Conservation (phyloP, 2,888 invertebrate species). For the Trisateles emortualis region DNA sequence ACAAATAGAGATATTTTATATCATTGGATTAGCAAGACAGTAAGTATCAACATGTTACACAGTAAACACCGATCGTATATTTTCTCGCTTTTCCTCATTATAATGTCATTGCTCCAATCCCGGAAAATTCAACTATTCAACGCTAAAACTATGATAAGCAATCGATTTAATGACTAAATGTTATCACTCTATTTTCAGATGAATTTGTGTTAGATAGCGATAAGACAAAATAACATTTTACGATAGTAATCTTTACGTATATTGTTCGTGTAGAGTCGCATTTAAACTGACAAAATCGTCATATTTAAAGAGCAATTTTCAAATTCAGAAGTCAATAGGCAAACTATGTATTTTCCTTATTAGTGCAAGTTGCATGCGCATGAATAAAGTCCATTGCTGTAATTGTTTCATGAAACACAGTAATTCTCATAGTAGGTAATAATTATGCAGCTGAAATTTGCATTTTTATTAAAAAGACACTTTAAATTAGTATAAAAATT, state of each 20-base stretch:
- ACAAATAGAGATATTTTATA: no score
- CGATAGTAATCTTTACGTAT: constrained; percentile 15
- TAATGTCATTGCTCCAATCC: background rate
- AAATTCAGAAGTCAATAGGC: no score
- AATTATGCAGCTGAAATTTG: no score
- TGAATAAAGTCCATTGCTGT: background rate
- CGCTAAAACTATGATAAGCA: background rate
- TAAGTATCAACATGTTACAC: no score
- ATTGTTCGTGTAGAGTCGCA: background rate
- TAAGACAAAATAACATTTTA: constrained; percentile 22
- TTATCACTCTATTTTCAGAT: background rate
- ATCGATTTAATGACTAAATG: background rate
- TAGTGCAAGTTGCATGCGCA: background rate
- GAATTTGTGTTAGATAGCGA: constrained; percentile 21
- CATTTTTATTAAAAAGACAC: no score
- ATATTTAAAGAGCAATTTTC: no score
- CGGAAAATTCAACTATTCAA: background rate
- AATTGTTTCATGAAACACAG: constrained; percentile 1
- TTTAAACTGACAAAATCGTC: no score
- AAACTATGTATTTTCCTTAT: background rate
- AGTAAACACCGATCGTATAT: no score
- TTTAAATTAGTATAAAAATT: no score
- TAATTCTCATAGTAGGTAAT: no score
- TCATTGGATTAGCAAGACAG: no score
- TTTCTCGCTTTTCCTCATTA: no score